Base-by-base conservation (phyloP, 2,888 invertebrate genomes). In the Hymenopus coronatus region DNA sequence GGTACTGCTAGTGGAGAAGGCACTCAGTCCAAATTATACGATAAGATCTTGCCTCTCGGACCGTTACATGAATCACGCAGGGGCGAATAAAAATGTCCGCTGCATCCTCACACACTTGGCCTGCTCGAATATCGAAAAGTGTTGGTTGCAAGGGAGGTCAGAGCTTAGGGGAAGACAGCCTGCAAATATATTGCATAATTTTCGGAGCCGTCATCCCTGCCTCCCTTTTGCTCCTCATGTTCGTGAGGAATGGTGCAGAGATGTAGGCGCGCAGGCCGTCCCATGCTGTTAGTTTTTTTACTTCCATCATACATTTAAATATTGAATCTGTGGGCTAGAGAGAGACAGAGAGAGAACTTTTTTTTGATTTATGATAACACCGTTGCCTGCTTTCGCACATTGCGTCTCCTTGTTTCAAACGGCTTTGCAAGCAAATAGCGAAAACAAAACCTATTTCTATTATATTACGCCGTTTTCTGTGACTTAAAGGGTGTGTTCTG, bases 141-240 rank as follows among this genome's bases (percentile, higher is more conserved):
- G 54, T 70, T 70, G 54, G 54, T 70, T 20, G 54, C 54, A 25
- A 70, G 25, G 54, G 54, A 70, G 54, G 54, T 25, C 54, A 70
- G 25, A 70, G 54, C 20, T 70, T 70, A 84, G 40, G 33, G 33
- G 40, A 86, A 86, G 83, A 86, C 82, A 89, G 82, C 82, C 83
- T 89, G 87, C 83, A 83, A 89, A 89, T 87, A 89, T 89, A 89
- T 89, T 89, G 89, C 89, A 83, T 89, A 86, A 89, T 89, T 89
- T 88, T 83, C 82, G 87, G 85, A 20, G 27, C 46, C 85, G n/a
- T 40, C 54, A 40, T 25, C 28, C 46, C 85, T 27, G 85, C 54
- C 85, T 25, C 28, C 46, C 46, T 40, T 83, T 27, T 28, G 28
- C 27, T 83, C 85, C 85, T 27, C n/a, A 3, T 28, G 12, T 27